A percentile compares a stretch with the other conserved stretches of the same genome.
Evolutionary conservation across 1,140 invertebrate species (phyloP).

Genomic region (Adoxophyes honmai): DNA sequence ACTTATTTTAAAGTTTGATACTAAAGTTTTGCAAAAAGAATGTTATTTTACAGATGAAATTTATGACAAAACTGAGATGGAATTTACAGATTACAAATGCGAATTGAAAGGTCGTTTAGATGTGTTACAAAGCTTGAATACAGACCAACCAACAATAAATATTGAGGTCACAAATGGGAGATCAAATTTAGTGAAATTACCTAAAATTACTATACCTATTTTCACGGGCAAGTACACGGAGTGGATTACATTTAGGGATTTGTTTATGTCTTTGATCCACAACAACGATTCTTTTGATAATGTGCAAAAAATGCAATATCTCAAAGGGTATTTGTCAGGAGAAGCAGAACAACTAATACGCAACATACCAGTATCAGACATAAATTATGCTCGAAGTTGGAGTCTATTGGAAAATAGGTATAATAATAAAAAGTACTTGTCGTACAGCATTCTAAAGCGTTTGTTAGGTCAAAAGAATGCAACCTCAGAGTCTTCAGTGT

Average conservation of each 20-base stretch:
- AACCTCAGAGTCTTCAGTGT: neutral
- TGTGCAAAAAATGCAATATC: slow-evolving; percentile 26
- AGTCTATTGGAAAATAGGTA: neutral
- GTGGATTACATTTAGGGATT: slow-evolving; percentile 20
- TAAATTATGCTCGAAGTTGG: neutral
- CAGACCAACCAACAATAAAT: no score
- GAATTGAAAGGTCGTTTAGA: no score
- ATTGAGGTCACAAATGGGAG: no score
- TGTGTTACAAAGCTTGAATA: no score
- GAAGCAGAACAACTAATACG: slow-evolving; percentile 22
- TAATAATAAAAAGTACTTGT: neutral
- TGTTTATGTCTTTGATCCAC: slow-evolving; percentile 29
- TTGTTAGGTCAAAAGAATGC: neutral
- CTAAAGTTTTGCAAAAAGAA: no score
- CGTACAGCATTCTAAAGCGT: neutral
- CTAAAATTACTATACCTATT: neutral
- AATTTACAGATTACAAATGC: no score
- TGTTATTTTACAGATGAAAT: no score
- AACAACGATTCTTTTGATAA: slow-evolving; percentile 18
- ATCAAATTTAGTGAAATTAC: neutral
- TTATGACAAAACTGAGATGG: no score
- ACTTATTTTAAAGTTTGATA: no score
- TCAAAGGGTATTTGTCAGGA: no score
- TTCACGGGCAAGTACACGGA: slow-evolving; percentile 2
- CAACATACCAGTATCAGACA: neutral